phyloP scores from a whole-genome alignment of 2,888 invertebrate genomes.

The Aporophyla nigra region DNA sequence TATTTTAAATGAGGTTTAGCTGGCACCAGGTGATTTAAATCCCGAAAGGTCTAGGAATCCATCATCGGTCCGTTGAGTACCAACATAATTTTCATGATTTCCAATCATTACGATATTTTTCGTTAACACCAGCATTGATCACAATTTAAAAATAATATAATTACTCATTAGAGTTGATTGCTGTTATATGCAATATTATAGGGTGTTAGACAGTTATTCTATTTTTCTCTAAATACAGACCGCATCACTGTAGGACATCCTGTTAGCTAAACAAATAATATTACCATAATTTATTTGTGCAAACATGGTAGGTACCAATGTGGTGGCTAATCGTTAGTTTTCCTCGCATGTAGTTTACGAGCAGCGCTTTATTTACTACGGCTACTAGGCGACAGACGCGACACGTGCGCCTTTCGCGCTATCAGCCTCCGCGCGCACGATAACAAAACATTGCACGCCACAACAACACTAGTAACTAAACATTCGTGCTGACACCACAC shows the following conservation, averaged over 20 bases:
- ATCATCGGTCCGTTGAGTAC: neutral
- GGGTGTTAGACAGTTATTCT: neutral
- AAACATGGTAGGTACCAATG: slow-evolving; percentile 32
- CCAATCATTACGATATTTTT: neutral
- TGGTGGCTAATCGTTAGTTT: slow-evolving; percentile 47
- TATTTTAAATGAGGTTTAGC: neutral
- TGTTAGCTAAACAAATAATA: slow-evolving; percentile 41
- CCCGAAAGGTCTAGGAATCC: neutral
- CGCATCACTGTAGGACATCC: slow-evolving; percentile 9
- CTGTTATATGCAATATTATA: neutral
- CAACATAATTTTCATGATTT: neutral
- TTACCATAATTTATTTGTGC: slow-evolving; percentile 27
- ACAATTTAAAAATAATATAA: no score
- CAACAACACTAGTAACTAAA: slow-evolving; percentile 65
- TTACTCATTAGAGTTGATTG: no score
- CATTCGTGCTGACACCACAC: slow-evolving; percentile 51
- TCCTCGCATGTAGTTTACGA: slow-evolving; percentile 67
- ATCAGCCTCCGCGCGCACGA: slow-evolving; percentile 72
- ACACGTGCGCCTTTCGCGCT: slow-evolving; percentile 76
- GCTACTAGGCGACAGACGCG: slow-evolving; percentile 67
- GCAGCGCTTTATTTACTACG: slow-evolving; percentile 78
- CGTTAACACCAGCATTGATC: neutral
- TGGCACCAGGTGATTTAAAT: neutral
- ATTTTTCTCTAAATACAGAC: slow-evolving; percentile 17
- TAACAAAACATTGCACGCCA: slow-evolving; percentile 70